Evolutionary conservation across 2,797 vertebrate genomes (phyloP).

Genomic region (Chelon auratus): DNA sequence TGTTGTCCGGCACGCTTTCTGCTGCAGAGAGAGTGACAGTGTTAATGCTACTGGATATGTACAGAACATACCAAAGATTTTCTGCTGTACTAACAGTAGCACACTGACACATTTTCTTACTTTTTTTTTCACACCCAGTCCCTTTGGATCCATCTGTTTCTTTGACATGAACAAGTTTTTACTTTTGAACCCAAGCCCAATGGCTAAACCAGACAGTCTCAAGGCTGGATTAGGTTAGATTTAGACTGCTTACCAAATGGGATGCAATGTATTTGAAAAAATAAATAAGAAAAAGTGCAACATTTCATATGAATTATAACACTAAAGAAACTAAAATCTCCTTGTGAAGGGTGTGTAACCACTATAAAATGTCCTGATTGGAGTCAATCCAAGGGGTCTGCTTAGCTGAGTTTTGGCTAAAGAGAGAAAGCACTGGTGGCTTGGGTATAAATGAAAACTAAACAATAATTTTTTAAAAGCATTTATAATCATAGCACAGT

Average conservation of each 20-base stretch:
- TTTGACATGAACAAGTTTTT: neutral
- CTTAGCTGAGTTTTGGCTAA: neutral
- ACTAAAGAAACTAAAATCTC: too few relatives aligned
- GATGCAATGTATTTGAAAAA: too few relatives aligned
- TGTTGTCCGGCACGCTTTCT: constrained; percentile 34
- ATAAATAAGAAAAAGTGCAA: neutral
- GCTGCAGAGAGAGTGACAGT: constrained; percentile 56
- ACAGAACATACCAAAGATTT: constrained; percentile 83
- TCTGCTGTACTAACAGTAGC: constrained; percentile 69
- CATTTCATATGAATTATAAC: neutral
- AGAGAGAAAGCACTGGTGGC: neutral
- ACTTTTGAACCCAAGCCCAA: constrained; percentile 29
- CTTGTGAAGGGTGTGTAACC: too few relatives aligned
- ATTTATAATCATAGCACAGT: neutral
- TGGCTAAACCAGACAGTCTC: neutral
- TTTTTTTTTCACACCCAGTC: neutral
- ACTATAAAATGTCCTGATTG: too few relatives aligned
- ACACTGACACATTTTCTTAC: constrained; percentile 38
- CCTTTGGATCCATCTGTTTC: neutral
- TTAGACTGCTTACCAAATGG: neutral
- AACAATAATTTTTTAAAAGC: neutral
- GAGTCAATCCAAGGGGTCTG: neutral
- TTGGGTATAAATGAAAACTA: constrained; percentile 23
- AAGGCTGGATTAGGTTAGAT: neutral
- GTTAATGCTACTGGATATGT: constrained; percentile 59